These are phyloP conservation scores for Acronicta aceris DNA, from an alignment of 2,888 invertebrate species.

Conservation along the genomic window DNA sequence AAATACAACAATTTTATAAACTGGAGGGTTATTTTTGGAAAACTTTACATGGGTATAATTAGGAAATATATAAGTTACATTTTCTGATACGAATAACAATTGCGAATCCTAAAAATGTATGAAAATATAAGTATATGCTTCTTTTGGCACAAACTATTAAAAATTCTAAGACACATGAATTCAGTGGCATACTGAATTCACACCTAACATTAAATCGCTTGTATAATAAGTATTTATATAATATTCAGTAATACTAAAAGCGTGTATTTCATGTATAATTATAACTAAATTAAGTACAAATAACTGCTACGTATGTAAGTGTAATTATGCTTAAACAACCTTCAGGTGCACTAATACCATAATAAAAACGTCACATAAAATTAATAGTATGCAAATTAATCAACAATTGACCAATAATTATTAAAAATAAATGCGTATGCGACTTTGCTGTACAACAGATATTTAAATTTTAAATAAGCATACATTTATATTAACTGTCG, in stretches of 20 bases:
- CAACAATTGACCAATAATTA: slow-evolving; percentile 14
- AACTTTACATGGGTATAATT: slow-evolving; percentile 15
- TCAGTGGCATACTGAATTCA: slow-evolving; percentile 26
- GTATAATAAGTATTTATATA: slow-evolving; percentile 1
- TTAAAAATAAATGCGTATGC: slow-evolving; percentile 2
- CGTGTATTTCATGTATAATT: slow-evolving; percentile 27
- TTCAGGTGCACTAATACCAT: slow-evolving; percentile 32
- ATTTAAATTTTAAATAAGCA: slow-evolving; percentile 17
- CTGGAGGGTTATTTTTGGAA: slow-evolving; percentile 35
- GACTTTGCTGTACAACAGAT: slow-evolving; percentile 14
- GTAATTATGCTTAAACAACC: slow-evolving; percentile 40
- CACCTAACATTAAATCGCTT: slow-evolving; percentile 28
- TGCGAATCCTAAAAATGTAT: slow-evolving; percentile 33
- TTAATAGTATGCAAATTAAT: slow-evolving; percentile 34
- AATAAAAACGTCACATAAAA: slow-evolving; percentile 24
- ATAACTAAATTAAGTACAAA: slow-evolving; percentile 52
- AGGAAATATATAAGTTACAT: slow-evolving; percentile 17
- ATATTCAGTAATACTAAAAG: slow-evolving; percentile 28
- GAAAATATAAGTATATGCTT: slow-evolving; percentile 49
- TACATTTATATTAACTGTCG: slow-evolving; percentile 25
- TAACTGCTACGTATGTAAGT: slow-evolving; percentile 43
- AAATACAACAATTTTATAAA: slow-evolving; percentile 31
- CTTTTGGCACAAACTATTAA: slow-evolving; percentile 57
- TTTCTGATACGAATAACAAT: slow-evolving; percentile 31
- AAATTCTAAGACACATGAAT: slow-evolving; percentile 18